Percentiles rank a stretch among this genome's conserved stretches.
Evolutionary conservation across 2,797 vertebrate species (phyloP).

Genomic region (Loriculus beryllinus): DNA sequence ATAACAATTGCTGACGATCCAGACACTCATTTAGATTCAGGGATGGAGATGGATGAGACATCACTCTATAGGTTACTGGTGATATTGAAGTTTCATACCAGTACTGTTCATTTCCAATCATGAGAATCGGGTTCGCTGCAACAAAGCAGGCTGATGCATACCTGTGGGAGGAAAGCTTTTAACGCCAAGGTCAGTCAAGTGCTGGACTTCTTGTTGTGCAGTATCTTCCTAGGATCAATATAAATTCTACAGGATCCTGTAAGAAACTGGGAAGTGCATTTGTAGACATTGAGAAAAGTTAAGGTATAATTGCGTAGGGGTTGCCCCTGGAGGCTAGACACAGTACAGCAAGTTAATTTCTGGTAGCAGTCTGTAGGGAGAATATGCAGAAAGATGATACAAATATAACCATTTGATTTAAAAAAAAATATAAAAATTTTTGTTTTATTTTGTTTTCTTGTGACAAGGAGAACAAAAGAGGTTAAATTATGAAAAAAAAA

Average conservation of each 20-base stretch:
- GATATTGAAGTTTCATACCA: neutral
- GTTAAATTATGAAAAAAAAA: neutral
- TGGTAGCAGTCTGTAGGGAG: neutral
- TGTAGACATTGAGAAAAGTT: neutral
- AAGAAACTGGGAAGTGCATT: neutral
- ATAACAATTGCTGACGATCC: neutral
- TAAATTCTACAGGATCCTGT: neutral
- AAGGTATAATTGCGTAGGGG: neutral
- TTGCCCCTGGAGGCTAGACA: neutral
- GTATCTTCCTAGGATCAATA: neutral
- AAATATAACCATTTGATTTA: neutral
- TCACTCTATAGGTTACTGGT: fast-evolving
- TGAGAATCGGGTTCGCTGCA: neutral
- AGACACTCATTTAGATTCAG: neutral
- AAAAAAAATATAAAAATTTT: neutral
- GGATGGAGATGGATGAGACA: neutral
- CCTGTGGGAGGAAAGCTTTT: neutral
- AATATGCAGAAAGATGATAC: neutral
- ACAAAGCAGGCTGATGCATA: neutral
- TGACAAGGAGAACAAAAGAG: neutral
- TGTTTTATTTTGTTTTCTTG: neutral
- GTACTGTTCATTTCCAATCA: neutral
- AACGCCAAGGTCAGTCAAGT: neutral
- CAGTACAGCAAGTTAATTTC: neutral
- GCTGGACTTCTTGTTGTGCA: neutral